phyloP scores from a whole-genome alignment of 2,113 vertebrate species.

The Aplodontia rufa region DNA sequence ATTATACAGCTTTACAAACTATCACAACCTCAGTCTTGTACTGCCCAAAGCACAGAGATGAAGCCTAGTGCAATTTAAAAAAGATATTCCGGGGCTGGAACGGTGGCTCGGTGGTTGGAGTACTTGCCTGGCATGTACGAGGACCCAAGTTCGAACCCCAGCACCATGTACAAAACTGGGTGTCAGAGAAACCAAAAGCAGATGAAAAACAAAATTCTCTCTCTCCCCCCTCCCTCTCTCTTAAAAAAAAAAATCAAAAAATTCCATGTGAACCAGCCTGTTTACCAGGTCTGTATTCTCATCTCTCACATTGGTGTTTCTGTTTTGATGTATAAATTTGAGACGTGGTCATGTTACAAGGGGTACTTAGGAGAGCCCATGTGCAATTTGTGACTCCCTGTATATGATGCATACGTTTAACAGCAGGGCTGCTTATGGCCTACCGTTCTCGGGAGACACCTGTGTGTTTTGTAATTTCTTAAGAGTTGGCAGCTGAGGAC shows the following conservation, averaged over 20 bases:
- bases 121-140: no score
- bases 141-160: no score
- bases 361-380: not conserved
- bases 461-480: slow-evolving; percentile 19
- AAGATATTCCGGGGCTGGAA: no score
- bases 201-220: no score
- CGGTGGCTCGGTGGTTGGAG: no score
- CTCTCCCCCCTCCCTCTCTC: no score
- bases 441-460: slow-evolving; percentile 8
- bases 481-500: not conserved
- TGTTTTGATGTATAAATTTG: not conserved
- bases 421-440: not conserved
- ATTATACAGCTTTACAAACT: slow-evolving; percentile 63
- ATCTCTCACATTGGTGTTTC: not conserved
- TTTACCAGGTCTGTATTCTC: not conserved
- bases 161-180: no score
- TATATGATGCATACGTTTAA: not conserved
- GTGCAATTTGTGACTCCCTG: not conserved
- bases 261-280: not conserved
- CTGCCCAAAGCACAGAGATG: slow-evolving; percentile 42
- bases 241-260: no score
- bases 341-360: not conserved
- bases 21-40: not conserved
- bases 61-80: not conserved
- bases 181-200: no score